A percentile compares a stretch with the other conserved stretches of the same genome.
phyloP scores from a whole-genome alignment of 2,888 invertebrate species.

The Sicus ferrugineus region DNA sequence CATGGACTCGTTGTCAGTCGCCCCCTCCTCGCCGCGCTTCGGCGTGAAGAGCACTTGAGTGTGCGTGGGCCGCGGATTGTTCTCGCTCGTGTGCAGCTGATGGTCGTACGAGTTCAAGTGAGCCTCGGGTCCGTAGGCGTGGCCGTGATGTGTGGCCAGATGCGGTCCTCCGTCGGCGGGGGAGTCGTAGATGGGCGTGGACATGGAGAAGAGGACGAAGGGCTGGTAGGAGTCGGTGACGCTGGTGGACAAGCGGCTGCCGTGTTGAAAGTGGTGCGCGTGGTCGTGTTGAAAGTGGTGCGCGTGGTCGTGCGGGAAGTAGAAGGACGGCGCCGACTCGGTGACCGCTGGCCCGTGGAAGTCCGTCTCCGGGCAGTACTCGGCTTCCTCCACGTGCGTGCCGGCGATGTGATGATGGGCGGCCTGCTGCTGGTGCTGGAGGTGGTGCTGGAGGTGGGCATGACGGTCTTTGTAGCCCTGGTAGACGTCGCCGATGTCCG shows the following conservation, averaged over 20 bases:
- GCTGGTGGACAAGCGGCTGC: slow-evolving; percentile 50
- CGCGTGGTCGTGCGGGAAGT: slow-evolving; percentile 47
- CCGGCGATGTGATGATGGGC: slow-evolving; percentile 44
- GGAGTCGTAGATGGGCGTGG: slow-evolving; percentile 23
- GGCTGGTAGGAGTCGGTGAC: slow-evolving; percentile 35
- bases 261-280: slow-evolving; percentile 15
- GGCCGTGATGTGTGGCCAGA: slow-evolving; percentile 15
- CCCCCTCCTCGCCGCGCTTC: slow-evolving; percentile 41
- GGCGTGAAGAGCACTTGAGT: slow-evolving; percentile 60
- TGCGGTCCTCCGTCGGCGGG: slow-evolving; percentile 28
- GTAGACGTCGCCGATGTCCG: slow-evolving; percentile 57
- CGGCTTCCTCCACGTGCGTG: no score
- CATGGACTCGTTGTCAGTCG: slow-evolving; percentile 49
- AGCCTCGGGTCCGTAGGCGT: slow-evolving; percentile 23
- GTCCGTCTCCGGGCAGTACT: slow-evolving; percentile 37
- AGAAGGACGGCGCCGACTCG: slow-evolving; percentile 50
- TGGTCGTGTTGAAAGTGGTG: slow-evolving; percentile 36
- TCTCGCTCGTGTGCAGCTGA: slow-evolving; percentile 54
- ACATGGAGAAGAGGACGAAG: not conserved
- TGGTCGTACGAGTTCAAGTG: slow-evolving; percentile 35
- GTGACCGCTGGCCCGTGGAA: slow-evolving; percentile 44
- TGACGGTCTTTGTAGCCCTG: slow-evolving; percentile 57
- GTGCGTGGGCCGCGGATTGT: slow-evolving; percentile 61
- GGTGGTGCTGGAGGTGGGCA: slow-evolving; percentile 39
- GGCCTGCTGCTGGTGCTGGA: slow-evolving; percentile 36